Base-by-base conservation (phyloP, 2,797 vertebrate species). In the Anolis apletophallus region DNA sequence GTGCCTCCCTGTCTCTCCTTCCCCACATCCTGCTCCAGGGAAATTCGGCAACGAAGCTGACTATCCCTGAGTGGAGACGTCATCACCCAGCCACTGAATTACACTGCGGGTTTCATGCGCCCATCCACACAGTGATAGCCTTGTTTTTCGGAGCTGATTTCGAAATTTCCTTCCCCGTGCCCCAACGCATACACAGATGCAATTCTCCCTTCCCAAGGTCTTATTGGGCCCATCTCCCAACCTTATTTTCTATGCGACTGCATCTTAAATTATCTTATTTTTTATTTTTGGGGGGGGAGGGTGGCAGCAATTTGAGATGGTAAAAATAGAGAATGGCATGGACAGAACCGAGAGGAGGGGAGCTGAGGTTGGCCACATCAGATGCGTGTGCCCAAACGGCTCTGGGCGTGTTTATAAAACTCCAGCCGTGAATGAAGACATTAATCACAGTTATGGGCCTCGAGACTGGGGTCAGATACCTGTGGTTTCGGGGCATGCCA, bases 381-480 rank as follows among this genome's bases (percentile, higher is more conserved):
- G 67, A 52, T 50, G 73, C 67, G 7, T 59, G 19, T 23, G 46
- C 59, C 36, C 52, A 12, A 61, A n/a, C 10, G n/a, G 7, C 52
- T 73, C 81, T 1, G n/a, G 77, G 1, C 23, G n/a, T 86, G 92
- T 91, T 83, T 87, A 76, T n/a, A 87, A 79, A 85, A 81, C 14
- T 17, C 19, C 12, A 74, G 73, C 85, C 3, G 81, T 80, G 83
- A 93, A 92, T 91, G 40, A 1, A 61, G 83, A 89, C 87, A 89
- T 93, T 80, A 92, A 91, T 91, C 81, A 79, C 64, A 0, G 69
- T 85, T 81, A 16, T n/a, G 73, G 89, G 88, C 74, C 85, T 90
- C 50, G 88, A 87, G 91, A 90, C 3, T 86, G 0, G 88, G 90
- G 91, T 87, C 90, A 89, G 93, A 94, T 93, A 91, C 90, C 92